These are phyloP conservation scores for Volucella bombylans DNA, from an alignment of 2,888 invertebrate species.

Conservation along the genomic window DNA sequence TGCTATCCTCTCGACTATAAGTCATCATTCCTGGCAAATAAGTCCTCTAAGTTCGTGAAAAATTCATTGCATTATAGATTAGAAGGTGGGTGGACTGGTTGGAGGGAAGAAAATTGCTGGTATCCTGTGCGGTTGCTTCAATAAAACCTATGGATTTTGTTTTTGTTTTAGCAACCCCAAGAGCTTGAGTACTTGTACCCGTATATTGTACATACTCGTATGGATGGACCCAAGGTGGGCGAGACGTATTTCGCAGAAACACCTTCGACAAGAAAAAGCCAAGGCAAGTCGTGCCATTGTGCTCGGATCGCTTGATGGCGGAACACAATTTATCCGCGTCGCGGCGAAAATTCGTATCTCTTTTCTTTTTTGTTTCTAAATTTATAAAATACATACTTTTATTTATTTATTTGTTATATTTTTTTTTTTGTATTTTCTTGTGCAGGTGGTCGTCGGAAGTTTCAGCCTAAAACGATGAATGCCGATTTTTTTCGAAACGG, in stretches of 20 bases:
- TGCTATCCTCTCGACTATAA: slow-evolving; percentile 46
- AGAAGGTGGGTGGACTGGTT: slow-evolving; percentile 5
- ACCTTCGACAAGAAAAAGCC: slow-evolving; percentile 39
- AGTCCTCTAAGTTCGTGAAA: slow-evolving; percentile 59
- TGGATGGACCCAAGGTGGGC: slow-evolving; percentile 10
- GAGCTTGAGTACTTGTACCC: no score
- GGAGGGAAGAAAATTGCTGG: slow-evolving; percentile 2
- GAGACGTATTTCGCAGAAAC: slow-evolving; percentile 33
- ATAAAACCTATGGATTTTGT: slow-evolving; percentile 6
- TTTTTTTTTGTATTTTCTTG: background rate
- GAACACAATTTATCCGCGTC: slow-evolving; percentile 30
- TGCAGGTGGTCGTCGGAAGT: background rate
- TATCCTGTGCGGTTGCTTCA: slow-evolving; percentile 2
- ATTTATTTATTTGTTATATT: slow-evolving; percentile 4
- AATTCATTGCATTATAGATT: slow-evolving; percentile 62
- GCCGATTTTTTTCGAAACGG: no score
- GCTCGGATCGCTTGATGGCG: slow-evolving; percentile 33
- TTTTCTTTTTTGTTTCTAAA: no score
- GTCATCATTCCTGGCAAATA: slow-evolving; percentile 62
- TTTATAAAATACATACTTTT: background rate
- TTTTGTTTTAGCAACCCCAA: background rate
- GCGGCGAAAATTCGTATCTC: background rate
- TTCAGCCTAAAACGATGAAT: no score
- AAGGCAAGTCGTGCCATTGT: slow-evolving; percentile 46
- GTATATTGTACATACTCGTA: background rate